Percentiles rank a stretch among this genome's conserved stretches.
These are phyloP conservation scores for Eupelmus urozonus DNA, from an alignment of 2,888 invertebrate species.

Conservation along the genomic window DNA sequence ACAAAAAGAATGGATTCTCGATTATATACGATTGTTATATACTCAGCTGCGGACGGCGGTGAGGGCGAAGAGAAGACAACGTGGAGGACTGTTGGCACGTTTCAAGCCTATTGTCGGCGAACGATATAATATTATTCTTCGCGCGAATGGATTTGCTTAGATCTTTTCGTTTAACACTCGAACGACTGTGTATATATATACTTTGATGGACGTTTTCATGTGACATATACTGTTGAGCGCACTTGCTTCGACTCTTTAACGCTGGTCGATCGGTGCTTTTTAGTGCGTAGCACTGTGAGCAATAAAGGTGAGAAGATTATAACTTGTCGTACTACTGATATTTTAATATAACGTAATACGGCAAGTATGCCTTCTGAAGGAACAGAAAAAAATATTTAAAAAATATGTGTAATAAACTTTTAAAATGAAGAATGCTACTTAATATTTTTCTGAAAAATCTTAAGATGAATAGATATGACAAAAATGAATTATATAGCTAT, in stretches of 20 bases:
- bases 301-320: constrained; percentile 16
- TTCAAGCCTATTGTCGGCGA: constrained; percentile 31
- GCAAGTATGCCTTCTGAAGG: constrained; percentile 12
- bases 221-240: constrained; percentile 43
- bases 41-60: neutral
- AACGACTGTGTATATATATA: constrained; percentile 54
- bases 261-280: constrained; percentile 57
- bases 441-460: constrained; percentile 47
- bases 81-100: constrained; percentile 13
- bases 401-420: constrained; percentile 21
- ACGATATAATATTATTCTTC: constrained; percentile 14
- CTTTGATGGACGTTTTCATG: constrained; percentile 48
- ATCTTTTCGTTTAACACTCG: constrained; percentile 40
- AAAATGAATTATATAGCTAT: constrained; percentile 27
- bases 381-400: constrained; percentile 17
- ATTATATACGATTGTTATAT: neutral
- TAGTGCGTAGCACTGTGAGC: constrained; percentile 41
- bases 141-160: constrained; percentile 35
- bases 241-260: constrained; percentile 52
- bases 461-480: constrained; percentile 20
- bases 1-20: neutral
- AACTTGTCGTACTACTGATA: constrained; percentile 28
- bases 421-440: constrained; percentile 34
- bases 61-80: neutral
- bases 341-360: neutral